Evolutionary conservation across 2,113 vertebrate genomes (phyloP), one percentile per base, ranked within the genome.

Genomic region (Geococcyx californianus): DNA sequence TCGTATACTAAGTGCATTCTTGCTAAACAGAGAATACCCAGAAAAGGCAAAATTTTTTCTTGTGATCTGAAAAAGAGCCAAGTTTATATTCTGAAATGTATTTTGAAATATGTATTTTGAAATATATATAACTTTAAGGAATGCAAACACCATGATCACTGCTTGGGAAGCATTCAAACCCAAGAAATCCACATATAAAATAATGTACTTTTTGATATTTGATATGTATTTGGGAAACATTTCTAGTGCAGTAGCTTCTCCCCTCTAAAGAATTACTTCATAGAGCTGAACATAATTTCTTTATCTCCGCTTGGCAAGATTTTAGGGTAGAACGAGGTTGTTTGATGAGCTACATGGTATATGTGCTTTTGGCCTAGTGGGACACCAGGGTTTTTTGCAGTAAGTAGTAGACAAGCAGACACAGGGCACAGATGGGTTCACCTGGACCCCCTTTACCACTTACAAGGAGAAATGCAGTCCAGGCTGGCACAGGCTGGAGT

Each of bases 21-120:
- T 80, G 59, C 49, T 88, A 59, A 91, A 54, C 36, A 93, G 54
- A 59, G 36, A 79, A 73, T 62, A 91, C 16, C 33, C 87, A 91
- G 64, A 86, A 90, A 95, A 90, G 82, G 92, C 40, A 96, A 87
- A 90, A 93, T 78, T 86, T 64, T 63, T 55, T 86, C 82, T 38
- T 59, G 67, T 62, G 74, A 77, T 34, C 38, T 83, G 55, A 74
- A 91, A 83, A 73, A 2, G 26, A 85, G 58, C 6, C 8, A n/a
- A 51, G 42, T 69, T 54, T 7, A 49, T 79, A 79, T 91, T 84
- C 70, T 79, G 69, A 74, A 85, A 68, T 40, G 34, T 67, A 74
- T 77, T 96, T 89, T 38, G 62, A 91, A 76, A 70, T 47, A 83
- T 49, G 66, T 88, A 26, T 84, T n/a, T n/a, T 38, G 62, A 91